These are phyloP conservation scores for Cotesia typhae DNA, from an alignment of 1,140 invertebrate species.

Conservation along the genomic window DNA sequence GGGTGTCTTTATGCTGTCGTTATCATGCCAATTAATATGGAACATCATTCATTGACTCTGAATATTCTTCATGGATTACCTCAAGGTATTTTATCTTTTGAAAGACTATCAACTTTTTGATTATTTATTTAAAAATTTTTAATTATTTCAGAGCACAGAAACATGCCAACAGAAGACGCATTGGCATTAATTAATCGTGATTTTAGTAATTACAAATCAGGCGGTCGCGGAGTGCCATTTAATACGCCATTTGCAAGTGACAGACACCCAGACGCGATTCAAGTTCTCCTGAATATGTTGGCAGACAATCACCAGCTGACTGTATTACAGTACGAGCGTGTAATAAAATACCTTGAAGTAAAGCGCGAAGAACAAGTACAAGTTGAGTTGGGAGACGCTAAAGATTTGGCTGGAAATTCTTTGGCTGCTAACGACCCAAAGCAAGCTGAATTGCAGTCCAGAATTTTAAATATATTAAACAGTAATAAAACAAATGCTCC, in stretches of 20 bases:
- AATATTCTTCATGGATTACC: constrained; percentile 91
- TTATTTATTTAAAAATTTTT: constrained; percentile 21
- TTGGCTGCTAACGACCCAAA: constrained; percentile 62
- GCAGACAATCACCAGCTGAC: constrained; percentile 83
- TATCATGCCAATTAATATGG: constrained; percentile 84
- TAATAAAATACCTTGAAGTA: constrained; percentile 83
- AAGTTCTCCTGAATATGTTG: constrained; percentile 80
- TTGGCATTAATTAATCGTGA: constrained; percentile 80
- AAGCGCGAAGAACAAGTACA: constrained; percentile 77
- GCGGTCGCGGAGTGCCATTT: constrained; percentile 63
- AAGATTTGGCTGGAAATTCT: constrained; percentile 62
- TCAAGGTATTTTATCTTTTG: constrained; percentile 73
- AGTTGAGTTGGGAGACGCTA: constrained; percentile 72
- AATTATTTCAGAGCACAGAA: constrained; percentile 79
- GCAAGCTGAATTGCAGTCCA: constrained; percentile 81
- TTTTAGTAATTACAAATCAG: constrained; percentile 80
- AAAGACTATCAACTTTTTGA: constrained; percentile 18
- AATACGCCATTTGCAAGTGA: constrained; percentile 59
- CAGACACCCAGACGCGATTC: constrained; percentile 75
- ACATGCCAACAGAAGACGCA: constrained; percentile 94
- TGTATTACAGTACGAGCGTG: constrained; percentile 80
- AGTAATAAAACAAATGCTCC: constrained; percentile 57
- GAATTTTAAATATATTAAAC: constrained; percentile 86
- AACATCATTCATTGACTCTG: constrained; percentile 85
- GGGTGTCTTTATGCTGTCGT: constrained; percentile 90